Base-by-base conservation (phyloP, 2,113 vertebrate species). In the Equus przewalskii region DNA sequence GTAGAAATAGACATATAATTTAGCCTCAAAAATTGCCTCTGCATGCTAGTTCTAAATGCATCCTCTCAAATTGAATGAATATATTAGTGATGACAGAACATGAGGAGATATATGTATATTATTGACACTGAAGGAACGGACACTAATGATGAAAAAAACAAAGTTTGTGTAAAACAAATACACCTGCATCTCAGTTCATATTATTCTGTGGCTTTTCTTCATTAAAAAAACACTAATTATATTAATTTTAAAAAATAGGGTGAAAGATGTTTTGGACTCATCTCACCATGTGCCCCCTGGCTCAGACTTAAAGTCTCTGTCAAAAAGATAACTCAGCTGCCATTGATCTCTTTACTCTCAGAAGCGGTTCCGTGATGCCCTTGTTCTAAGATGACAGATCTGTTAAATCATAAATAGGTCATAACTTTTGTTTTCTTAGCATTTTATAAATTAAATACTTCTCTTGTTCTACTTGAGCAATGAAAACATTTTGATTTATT, bases 391-490 rank as follows among this genome's bases (percentile, higher is more conserved):
- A 76, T 36, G 13, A 73, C 30, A 86, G 6, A 21, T 30, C 5
- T 28, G 1, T 72, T 54, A 62, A 89, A 46, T 62, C 24, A 24
- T 69, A 86, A 72, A 49, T 86, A 62, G 3, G 1, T 49, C 12
- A 19, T 62, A 4, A 62, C 9, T 85, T 85, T 79, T 58, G 10
- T 67, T 72, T 82, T 69, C 76, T 46, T 89, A 84, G 28, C 9
- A 41, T 36, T 89, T 93, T 89, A 91, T 58, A 89, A 82, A 91
- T 65, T 91, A 76, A 41, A 62, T 81, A 33, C 21, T 83, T 79
- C 3, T 69, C 9, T 75, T 89, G 5, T 49, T 79, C 26, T 92
- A 46, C 28, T 83, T 73, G 36, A 91, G 21, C 5, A 65, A 87
- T n/a, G 30, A 62, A 62, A 65, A 58, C 3, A 69, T 70, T 70